phyloP scores from a whole-genome alignment of 2,797 vertebrate genomes.

The Pangasius sanitwongsei region DNA sequence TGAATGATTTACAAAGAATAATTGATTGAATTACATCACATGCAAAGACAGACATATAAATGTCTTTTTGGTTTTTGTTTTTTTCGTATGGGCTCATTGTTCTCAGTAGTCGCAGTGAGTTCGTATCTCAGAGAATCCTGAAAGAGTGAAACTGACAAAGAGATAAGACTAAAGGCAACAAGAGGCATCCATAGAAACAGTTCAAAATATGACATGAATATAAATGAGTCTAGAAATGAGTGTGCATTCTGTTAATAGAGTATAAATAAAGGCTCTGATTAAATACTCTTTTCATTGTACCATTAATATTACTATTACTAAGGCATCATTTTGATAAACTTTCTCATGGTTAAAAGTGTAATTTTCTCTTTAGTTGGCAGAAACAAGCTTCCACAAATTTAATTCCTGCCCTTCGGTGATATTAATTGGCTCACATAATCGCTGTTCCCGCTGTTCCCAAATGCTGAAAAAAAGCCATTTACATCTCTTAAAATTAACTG shows the following conservation, averaged over 20 bases:
- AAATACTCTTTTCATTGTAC: not conserved
- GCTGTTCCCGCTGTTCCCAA: not conserved
- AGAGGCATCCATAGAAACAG: not conserved
- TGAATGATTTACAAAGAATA: not conserved
- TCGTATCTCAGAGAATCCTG: not conserved
- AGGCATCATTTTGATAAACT: not conserved
- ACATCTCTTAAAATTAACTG: not conserved
- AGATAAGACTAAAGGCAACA: too few relatives aligned
- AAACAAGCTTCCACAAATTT: not conserved
- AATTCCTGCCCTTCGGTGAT: not conserved
- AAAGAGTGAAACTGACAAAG: not conserved
- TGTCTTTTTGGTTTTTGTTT: too few relatives aligned
- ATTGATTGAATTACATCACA: not conserved
- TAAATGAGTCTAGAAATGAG: not conserved
- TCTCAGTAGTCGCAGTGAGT: not conserved
- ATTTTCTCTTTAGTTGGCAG: not conserved
- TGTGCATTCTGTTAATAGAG: not conserved
- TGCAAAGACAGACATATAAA: not conserved
- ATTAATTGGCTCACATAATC: not conserved
- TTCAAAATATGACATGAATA: not conserved
- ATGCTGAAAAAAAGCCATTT: too few relatives aligned
- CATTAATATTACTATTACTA: not conserved
- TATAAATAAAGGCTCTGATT: not conserved
- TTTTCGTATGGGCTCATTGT: not conserved
- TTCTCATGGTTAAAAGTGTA: not conserved